Evolutionary conservation across 2,113 vertebrate genomes (phyloP), one percentile per base, ranked within the genome.

Genomic region (Panthera tigris): DNA sequence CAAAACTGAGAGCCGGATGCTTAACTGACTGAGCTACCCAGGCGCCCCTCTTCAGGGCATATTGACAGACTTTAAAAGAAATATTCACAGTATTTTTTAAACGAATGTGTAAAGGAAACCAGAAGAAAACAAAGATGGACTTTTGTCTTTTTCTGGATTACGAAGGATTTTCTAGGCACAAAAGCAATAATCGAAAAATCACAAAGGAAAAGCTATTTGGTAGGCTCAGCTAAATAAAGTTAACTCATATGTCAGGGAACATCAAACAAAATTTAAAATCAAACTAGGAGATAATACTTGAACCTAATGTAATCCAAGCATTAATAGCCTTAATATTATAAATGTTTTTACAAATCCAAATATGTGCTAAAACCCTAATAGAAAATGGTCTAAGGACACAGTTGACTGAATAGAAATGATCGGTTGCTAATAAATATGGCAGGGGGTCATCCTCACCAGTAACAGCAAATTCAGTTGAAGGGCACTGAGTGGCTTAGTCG

Each of bases 141-240:
- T 68, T 89, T 96, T 88, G 15, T 83, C 29, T 79, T 85, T 96
- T 97, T 89, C 50, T 93, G 39, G 41, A 79, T 83, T 89, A 48
- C 48, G 55, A 76, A 94, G 88, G 50, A 63, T 88, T 94, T 96
- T 94, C 50, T 91, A 71, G 68, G 76, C 41, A 91, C 39, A 86
- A 95, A 86, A 81, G 33, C 78, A 48, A 57, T 86, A 69, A 78
- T 91, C 50, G 27, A 45, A 93, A 90, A 84, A 68, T 76, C 15
- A 36, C 7, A 81, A 91, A 86, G 65, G 79, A 63, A 79, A 94
- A 61, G 29, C 39, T 31, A 61, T 85, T 95, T 50, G 71, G 1
- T 45, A 69, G 61, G 78, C 23, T 63, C 29, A 7, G 61, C 5
- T 86, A 80, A 93, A 74, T 81, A 27, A 74, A 69, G 39, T 50